These are phyloP conservation scores for Loxodonta africana DNA, from an alignment of 2,113 vertebrate species.

Conservation along the genomic window DNA sequence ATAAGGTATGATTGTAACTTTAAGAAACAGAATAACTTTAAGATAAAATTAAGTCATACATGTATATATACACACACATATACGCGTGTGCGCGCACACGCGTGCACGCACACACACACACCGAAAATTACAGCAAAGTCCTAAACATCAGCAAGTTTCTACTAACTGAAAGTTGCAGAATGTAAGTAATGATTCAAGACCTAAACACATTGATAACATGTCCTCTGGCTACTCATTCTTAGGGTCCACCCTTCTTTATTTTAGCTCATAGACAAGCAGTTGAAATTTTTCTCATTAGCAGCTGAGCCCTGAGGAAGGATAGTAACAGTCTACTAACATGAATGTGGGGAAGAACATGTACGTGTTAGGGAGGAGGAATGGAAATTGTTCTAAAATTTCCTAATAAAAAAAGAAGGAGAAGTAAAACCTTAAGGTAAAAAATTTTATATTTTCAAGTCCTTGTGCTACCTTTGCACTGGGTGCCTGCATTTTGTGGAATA, in stretches of 20 bases:
- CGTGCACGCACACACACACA: neutral
- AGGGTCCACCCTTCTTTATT: constrained; percentile 83
- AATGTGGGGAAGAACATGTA: constrained; percentile 88
- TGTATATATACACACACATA: neutral
- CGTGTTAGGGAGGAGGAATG: constrained; percentile 88
- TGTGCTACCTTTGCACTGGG: neutral
- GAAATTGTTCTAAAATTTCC: constrained; percentile 87
- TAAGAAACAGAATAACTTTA: neutral
- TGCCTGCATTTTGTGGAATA: constrained; percentile 59
- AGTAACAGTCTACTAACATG: constrained; percentile 88
- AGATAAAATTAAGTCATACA: constrained; percentile 12
- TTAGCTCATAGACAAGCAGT: constrained; percentile 90
- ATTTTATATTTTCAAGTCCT: constrained; percentile 57
- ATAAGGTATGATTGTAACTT: neutral
- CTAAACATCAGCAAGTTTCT: constrained; percentile 90
- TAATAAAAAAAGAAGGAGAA: constrained; percentile 75
- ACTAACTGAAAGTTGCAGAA: constrained; percentile 89
- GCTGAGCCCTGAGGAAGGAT: constrained; percentile 88
- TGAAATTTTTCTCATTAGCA: constrained; percentile 92
- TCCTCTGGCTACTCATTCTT: constrained; percentile 88
- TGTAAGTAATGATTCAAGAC: constrained; percentile 31
- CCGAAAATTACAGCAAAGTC: constrained; percentile 66
- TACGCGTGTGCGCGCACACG: too few species aligned
- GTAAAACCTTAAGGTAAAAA: constrained; percentile 63
- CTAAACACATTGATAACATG: constrained; percentile 86